phyloP scores from a whole-genome alignment of 2,888 invertebrate genomes.

The Nebria salina region DNA sequence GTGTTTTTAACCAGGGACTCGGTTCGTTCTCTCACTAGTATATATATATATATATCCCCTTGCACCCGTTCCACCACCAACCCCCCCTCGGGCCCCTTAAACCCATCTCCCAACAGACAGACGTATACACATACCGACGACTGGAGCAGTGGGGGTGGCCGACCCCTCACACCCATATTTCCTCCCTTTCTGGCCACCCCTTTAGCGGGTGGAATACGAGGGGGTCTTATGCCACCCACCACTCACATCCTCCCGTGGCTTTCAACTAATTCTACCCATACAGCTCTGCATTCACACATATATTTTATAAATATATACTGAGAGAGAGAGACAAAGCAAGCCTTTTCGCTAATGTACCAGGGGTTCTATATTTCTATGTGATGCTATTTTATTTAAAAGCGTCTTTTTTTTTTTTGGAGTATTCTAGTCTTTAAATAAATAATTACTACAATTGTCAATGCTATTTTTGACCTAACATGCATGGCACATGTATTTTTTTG shows the following conservation, averaged over 20 bases:
- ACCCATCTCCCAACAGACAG: too few species aligned
- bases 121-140: neutral
- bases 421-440: too few species aligned
- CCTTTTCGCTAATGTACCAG: neutral
- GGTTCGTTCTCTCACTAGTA: slow-evolving; percentile 4
- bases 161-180: too few species aligned
- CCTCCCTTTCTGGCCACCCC: too few species aligned
- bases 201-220: too few species aligned
- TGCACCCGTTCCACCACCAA: neutral
- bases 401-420: too few species aligned
- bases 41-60: neutral
- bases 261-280: slow-evolving; percentile 1
- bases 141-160: neutral
- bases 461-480: too few species aligned
- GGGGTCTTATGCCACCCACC: neutral
- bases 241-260: neutral
- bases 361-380: neutral
- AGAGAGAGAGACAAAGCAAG: neutral
- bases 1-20: slow-evolving; percentile 17
- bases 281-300: neutral
- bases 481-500: too few species aligned
- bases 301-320: neutral
- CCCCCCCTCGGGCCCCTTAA: neutral
- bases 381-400: neutral
- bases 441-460: too few species aligned